Percentiles rank a stretch among this genome's conserved stretches.
Conservation (phyloP, 2,113 vertebrate species). For the Dicrurus megarhynchus region DNA sequence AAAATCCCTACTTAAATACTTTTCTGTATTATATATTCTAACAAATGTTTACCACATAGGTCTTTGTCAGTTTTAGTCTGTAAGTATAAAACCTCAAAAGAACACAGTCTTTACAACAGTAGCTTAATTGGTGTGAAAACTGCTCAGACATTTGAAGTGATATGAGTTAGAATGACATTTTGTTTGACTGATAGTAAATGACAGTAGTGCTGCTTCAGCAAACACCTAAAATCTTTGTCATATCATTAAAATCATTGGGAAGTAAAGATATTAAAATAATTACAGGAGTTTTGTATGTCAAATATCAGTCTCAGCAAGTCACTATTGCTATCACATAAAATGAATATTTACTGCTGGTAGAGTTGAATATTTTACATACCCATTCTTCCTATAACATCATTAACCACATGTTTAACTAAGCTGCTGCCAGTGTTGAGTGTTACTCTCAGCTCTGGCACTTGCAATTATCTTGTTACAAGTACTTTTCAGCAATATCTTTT, state of each 20-base stretch:
- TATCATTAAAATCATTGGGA: slow-evolving; percentile 63
- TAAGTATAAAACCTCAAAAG: background rate
- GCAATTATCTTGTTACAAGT: slow-evolving; percentile 56
- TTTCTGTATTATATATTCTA: background rate
- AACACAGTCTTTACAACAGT: background rate
- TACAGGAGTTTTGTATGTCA: slow-evolving; percentile 59
- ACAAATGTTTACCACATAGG: background rate
- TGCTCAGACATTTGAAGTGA: slow-evolving; percentile 3
- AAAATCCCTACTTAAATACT: background rate
- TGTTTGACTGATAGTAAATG: slow-evolving; percentile 49
- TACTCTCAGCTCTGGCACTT: slow-evolving; percentile 58
- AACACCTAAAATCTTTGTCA: slow-evolving; percentile 61
- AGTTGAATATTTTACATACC: slow-evolving; percentile 53
- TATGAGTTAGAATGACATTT: slow-evolving; percentile 55
- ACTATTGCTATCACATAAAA: slow-evolving; percentile 71
- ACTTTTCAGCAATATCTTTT: slow-evolving; percentile 61
- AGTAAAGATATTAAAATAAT: slow-evolving; percentile 71
- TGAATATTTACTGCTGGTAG: slow-evolving; percentile 63
- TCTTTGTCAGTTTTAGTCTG: background rate
- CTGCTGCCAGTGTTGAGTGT: slow-evolving; percentile 56
- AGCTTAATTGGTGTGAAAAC: slow-evolving; percentile 36
- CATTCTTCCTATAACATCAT: slow-evolving; percentile 60
- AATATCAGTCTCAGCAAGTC: slow-evolving; percentile 67
- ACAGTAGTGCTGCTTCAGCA: slow-evolving; percentile 67
- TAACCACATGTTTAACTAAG: slow-evolving; percentile 71